Evolutionary conservation across 2,888 invertebrate species (phyloP), one percentile per base, ranked within the genome.

Genomic region (Callosobruchus maculatus): DNA sequence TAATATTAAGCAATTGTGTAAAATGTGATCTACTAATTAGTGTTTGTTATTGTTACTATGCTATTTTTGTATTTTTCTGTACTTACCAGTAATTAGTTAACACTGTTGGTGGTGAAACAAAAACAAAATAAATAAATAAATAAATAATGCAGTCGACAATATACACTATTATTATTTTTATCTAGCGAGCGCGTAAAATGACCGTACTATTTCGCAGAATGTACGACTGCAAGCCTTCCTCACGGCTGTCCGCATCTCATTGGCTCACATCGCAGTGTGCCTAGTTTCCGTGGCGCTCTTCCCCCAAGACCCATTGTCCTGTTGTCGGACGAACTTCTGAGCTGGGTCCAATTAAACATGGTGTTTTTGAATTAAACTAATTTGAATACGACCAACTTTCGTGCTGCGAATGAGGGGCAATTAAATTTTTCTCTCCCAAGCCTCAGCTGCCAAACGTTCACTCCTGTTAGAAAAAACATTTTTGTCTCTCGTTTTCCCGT

Each of bases 331-430:
- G 66, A 70, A 73, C 73, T 69, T 70, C 67, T 22, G 49, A 72
- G 69, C 72, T 67, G 69, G 70, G 66, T 74, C 75, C 73, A 74
- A 77, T 77, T 77, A 75, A 74, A 74, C 31, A 68, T 26, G 22
- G 70, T 72, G 69, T 74, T 74, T 76, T 73, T 71, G 72, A 74
- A 74, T 74, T 72, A 74, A 75, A 72, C 22, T 72, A 71, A 74
- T 75, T 75, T 74, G 73, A 71, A 68, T 71, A n/a, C 26, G 66
- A 49, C 49, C 49, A 49, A 49, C 49, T 49, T 49, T 49, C 18
- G 5, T 49, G 49, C 49, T 49, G 49, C 49, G 49, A 49, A 13
- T 49, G 49, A 49, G 49, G 49, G 49, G 49, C 49, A 49, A 49
- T 49, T 49, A 49, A 49, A 49, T 49, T 49, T 49, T 49, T 49